phyloP scores from a whole-genome alignment of 2,888 invertebrate species.

The Patella ulyssiponensis region DNA sequence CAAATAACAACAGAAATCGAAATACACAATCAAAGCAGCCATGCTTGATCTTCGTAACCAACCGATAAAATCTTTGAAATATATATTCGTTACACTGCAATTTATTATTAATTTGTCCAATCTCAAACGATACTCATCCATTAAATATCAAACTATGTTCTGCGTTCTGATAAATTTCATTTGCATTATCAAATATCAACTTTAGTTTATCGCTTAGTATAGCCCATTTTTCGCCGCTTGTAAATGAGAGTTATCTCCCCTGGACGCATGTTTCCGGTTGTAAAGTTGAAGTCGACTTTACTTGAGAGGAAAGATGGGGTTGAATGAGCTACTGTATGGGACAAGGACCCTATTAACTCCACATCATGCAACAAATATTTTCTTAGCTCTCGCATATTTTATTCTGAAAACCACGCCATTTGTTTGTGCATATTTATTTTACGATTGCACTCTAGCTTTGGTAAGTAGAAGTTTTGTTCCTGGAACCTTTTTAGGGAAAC shows the following conservation, averaged over 20 bases:
- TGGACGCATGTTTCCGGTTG: neutral
- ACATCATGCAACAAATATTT: constrained; percentile 58
- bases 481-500: neutral
- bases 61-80: too few relatives aligned
- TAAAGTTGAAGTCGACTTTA: neutral
- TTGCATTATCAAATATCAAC: too few relatives aligned
- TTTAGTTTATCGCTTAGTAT: neutral
- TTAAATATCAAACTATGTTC: constrained; percentile 1
- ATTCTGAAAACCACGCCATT: constrained; percentile 53
- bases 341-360: constrained; percentile 44
- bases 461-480: constrained; percentile 41
- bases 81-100: neutral
- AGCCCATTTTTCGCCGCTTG: neutral
- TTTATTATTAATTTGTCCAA: neutral
- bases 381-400: constrained; percentile 53
- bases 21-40: too few relatives aligned
- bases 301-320: neutral
- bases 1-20: neutral
- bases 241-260: neutral
- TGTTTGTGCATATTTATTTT: constrained; percentile 54
- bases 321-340: neutral
- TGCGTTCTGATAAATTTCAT: neutral
- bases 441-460: constrained; percentile 63
- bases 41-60: too few relatives aligned
- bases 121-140: neutral